Percentiles rank a stretch among this genome's conserved stretches.
Evolutionary conservation across 2,888 invertebrate genomes (phyloP).

Genomic region (Halocaridina rubra): DNA sequence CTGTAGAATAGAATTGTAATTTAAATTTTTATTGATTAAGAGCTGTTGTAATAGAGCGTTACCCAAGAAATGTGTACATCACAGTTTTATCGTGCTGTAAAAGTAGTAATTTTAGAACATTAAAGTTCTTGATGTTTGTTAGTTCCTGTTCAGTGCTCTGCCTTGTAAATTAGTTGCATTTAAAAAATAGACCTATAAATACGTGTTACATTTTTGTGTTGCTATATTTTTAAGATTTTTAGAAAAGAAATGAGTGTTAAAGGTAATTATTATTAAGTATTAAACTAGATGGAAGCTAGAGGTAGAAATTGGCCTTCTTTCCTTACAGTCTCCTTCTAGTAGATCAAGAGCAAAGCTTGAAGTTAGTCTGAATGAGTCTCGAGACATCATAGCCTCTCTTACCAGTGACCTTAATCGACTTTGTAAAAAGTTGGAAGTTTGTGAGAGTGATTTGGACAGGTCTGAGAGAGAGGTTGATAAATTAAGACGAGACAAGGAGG

Average conservation of each 20-base stretch:
- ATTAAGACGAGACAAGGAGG: slow-evolving; percentile 46
- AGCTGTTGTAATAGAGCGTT: too few relatives aligned
- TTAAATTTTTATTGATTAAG: too few relatives aligned
- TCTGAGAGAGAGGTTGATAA: slow-evolving; percentile 52
- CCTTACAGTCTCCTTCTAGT: slow-evolving; percentile 39
- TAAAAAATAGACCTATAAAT: too few relatives aligned
- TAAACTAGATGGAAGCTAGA: neutral
- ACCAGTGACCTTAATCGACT: slow-evolving; percentile 30
- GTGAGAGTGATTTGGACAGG: slow-evolving; percentile 49
- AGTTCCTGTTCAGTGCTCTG: too few relatives aligned
- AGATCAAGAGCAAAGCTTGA: slow-evolving; percentile 43
- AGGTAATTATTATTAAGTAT: neutral
- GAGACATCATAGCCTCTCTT: slow-evolving; percentile 34
- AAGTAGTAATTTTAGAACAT: too few relatives aligned
- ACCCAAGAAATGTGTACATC: too few relatives aligned
- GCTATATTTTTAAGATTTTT: too few relatives aligned
- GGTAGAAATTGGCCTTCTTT: neutral
- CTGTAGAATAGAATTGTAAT: too few relatives aligned
- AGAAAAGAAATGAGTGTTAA: neutral
- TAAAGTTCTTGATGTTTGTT: too few relatives aligned
- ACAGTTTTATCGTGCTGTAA: too few relatives aligned
- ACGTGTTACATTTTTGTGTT: too few relatives aligned
- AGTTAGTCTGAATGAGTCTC: slow-evolving; percentile 32
- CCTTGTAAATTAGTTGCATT: too few relatives aligned
- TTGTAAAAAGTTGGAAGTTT: slow-evolving; percentile 46